Base-by-base conservation (phyloP, 2,888 invertebrate genomes). In the Drosophila nr. fundita region DNA sequence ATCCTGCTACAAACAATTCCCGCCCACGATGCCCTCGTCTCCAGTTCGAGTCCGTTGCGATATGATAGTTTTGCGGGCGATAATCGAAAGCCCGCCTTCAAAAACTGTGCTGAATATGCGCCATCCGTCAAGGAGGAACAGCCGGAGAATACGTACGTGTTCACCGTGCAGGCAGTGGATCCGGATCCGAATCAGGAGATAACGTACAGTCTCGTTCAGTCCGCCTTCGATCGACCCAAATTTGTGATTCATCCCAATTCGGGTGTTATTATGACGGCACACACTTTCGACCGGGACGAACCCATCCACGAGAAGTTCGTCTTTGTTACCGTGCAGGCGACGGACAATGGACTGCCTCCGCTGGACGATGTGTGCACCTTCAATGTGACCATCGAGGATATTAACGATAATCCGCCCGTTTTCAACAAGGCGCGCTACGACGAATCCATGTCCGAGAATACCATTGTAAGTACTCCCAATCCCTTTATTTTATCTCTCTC, bases 321-420 rank as follows among this genome's bases (percentile, higher is more conserved):
- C 15, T 97, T 97, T 90, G 95, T 98, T 58, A 98, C 98, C 38
- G 97, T 99, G 10, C 95, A 97, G 92, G 99, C 98, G 0, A 97
- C 97, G 68, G 99, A 99, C 93, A 97, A 98, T 92, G 99, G 99
- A 1, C 95, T 96, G 80, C 98, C 98, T 0, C 96, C 96, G 55
- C 94, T 99, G 61, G 98, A 98, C 85, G 98, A 98, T 89, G 97
- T 98, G 64, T 99, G 99, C 93, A 98, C 98, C 7, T 97, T 99
- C 92, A 97, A 96, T 94, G 97, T 98, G 64, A 95, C 96, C 76
- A 97, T 99, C 78, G 96, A 95, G 90, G 99, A 99, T 93, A 96
- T 98, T 91, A 99, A 99, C 94, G 99, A 99, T 93, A 99, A 99
- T 91, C 94, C 92, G 21, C 92, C 92, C 21, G 92, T 93, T 21